Evolutionary conservation across 1,140 invertebrate genomes (phyloP).

Genomic region (Lordiphosa collinella): DNA sequence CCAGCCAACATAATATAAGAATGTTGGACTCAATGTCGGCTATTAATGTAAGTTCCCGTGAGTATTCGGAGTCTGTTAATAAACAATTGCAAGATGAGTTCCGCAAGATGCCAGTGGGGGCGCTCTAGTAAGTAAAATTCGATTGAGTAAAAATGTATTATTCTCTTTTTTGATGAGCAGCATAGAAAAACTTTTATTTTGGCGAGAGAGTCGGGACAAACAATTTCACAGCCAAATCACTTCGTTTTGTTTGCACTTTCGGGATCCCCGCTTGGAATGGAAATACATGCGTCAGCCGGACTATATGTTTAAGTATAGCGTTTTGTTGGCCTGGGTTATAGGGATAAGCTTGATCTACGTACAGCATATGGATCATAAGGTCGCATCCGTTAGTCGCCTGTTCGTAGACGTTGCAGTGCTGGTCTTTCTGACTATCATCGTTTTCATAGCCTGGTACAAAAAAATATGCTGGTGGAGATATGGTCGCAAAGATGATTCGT

Average conservation of each 20-base stretch:
- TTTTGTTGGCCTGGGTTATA: constrained; percentile 38
- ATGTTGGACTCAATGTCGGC: constrained; percentile 43
- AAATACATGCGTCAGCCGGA: constrained; percentile 61
- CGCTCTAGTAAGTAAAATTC: constrained; percentile 38
- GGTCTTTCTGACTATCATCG: constrained; percentile 41
- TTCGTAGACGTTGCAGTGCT: background rate
- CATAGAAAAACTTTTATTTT: constrained; percentile 6
- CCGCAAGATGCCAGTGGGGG: constrained; percentile 68
- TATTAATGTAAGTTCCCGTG: background rate
- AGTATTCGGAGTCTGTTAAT: background rate
- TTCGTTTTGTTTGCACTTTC: constrained; percentile 40
- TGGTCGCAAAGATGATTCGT: constrained; percentile 4
- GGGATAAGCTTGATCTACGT: constrained; percentile 17
- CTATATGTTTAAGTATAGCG: constrained; percentile 61
- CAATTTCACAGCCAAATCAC: constrained; percentile 17
- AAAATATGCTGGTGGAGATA: constrained; percentile 79
- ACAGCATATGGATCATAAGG: background rate
- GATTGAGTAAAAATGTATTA: no score
- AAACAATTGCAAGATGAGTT: constrained; percentile 38
- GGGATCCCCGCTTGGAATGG: constrained; percentile 49
- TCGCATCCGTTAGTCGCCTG: rapidly evolving
- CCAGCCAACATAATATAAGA: no score
- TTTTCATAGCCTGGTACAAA: constrained; percentile 78
- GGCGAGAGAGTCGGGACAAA: background rate
- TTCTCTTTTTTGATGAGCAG: background rate